Conservation (phyloP, 1,140 invertebrate genomes). For the Drosophila varians region DNA sequence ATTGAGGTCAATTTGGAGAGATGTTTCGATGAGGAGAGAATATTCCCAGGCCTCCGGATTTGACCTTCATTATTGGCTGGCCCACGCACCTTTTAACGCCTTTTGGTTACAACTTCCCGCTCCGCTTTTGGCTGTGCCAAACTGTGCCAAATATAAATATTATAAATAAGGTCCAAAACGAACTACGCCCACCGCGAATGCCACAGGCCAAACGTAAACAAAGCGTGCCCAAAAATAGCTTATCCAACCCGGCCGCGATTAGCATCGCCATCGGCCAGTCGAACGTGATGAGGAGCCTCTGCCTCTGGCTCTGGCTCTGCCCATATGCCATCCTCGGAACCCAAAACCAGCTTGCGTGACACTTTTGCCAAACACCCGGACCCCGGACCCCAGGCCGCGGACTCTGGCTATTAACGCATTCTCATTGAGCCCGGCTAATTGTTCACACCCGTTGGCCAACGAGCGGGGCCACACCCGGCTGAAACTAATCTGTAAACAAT, state of each 20-base stretch:
- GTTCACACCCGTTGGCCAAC: conserved; percentile 60
- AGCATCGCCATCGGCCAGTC: conserved; percentile 44
- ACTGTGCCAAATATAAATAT: conserved; percentile 61
- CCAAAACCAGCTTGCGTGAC: conserved; percentile 62
- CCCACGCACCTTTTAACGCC: conserved; percentile 37
- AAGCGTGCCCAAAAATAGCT: conserved; percentile 75
- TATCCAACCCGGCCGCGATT: conserved; percentile 45
- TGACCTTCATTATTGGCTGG: conserved; percentile 1
- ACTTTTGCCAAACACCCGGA: conserved; percentile 58
- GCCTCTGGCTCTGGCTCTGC: too few relatives aligned
- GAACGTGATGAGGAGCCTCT: conserved; percentile 60
- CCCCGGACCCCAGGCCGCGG: too few relatives aligned
- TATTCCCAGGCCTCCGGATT: conserved; percentile 19
- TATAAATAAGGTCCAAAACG: conserved; percentile 12
- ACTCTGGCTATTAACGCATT: conserved; percentile 38
- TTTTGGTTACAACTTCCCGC: conserved; percentile 29
- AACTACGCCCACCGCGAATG: conserved; percentile 49
- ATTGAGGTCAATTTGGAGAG: conserved; percentile 55
- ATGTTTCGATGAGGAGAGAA: not conserved
- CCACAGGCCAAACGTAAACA: conserved; percentile 52
- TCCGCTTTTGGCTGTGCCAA: conserved; percentile 22
- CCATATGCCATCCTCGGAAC: not conserved
- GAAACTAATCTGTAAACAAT: conserved; percentile 78
- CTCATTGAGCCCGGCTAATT: conserved; percentile 54
- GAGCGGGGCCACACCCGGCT: conserved; percentile 52